Evolutionary conservation across 2,888 invertebrate species (phyloP).

Genomic region (Xanthorhoe spadicearia): DNA sequence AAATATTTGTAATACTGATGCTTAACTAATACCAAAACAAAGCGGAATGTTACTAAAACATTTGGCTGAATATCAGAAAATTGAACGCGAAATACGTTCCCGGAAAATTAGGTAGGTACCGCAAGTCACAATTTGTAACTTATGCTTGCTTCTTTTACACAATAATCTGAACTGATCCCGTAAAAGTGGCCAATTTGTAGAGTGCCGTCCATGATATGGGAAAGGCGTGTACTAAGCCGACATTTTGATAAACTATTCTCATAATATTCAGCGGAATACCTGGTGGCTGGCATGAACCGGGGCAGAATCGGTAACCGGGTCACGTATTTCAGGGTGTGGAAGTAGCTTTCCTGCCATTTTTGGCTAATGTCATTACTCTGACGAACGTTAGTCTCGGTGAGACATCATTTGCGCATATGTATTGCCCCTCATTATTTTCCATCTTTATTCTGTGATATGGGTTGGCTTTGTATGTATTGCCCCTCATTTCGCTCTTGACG

Average conservation of each 20-base stretch:
- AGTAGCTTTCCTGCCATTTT: constrained; percentile 69
- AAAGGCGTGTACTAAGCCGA: constrained; percentile 58
- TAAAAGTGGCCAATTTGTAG: constrained; percentile 71
- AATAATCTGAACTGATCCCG: constrained; percentile 60
- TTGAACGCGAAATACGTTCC: constrained; percentile 25
- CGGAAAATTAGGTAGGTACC: constrained; percentile 39
- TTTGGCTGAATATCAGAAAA: constrained; percentile 10
- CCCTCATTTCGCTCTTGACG: constrained; percentile 13
- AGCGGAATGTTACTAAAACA: background rate
- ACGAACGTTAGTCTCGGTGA: constrained; percentile 56
- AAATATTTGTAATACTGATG: background rate
- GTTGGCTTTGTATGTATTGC: constrained; percentile 15
- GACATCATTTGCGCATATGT: constrained; percentile 40
- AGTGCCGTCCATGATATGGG: constrained; percentile 59
- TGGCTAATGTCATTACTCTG: constrained; percentile 69
- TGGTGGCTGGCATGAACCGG: constrained; percentile 29
- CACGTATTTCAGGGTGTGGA: constrained; percentile 62
- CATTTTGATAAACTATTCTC: constrained; percentile 74
- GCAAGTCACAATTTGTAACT: constrained; percentile 46
- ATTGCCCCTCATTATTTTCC: constrained; percentile 23
- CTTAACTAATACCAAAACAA: background rate
- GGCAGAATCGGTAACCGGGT: constrained; percentile 53
- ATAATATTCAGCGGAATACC: constrained; percentile 62
- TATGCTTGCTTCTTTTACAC: constrained; percentile 51
- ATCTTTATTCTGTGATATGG: too few species aligned